Evolutionary conservation across 2,113 vertebrate species (phyloP), one percentile per base, ranked within the genome.

Genomic region (Parotia lawesii): DNA sequence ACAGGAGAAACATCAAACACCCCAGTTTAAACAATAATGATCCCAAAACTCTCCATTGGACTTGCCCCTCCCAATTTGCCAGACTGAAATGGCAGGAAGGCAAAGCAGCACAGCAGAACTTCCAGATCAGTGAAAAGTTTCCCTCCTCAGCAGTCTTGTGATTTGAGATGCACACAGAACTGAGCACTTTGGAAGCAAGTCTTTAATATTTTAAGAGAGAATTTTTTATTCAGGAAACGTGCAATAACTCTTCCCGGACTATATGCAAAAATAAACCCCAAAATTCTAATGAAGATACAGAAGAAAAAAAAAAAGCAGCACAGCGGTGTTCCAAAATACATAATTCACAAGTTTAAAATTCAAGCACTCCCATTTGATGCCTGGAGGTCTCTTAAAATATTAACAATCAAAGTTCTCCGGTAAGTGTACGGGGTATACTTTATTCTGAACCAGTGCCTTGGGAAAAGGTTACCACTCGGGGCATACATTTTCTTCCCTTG

Each of bases 401-500:
- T 94, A 64, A 98, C 87, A 77, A 99, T 97, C 31, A 96, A 96
- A 20, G 98, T 98, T 94, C 98, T 98, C 92, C 99, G 98, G 79
- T 98, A 96, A 6, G 99, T 99, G 95, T 99, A 99, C 0, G 99
- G 97, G 5, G 99, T 98, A 61, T 99, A 98, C 90, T 98, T 98
- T 80, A 99, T 89, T 85, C 98, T 97, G 75, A 99, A 97, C 94
- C 98, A 96, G 91, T 98, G 67, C 67, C 97, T 97, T 22, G 99
- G 98, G 89, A 98, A 98, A 61, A 99, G 58, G 75, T 99, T 99
- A 21, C 99, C 99, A 25, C 98, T 99, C 1, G 98, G 97, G 3
- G 98, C 96, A 21, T 99, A 99, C 70, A 99, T 97, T 95, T 98
- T 96, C n/a, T 90, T 81, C 42, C 99, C 99, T 38, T 94, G 92